Percentiles rank a stretch among this genome's conserved stretches.
Evolutionary conservation across 2,113 vertebrate species (phyloP).

Genomic region (Sinocyclocheilus grahami): DNA sequence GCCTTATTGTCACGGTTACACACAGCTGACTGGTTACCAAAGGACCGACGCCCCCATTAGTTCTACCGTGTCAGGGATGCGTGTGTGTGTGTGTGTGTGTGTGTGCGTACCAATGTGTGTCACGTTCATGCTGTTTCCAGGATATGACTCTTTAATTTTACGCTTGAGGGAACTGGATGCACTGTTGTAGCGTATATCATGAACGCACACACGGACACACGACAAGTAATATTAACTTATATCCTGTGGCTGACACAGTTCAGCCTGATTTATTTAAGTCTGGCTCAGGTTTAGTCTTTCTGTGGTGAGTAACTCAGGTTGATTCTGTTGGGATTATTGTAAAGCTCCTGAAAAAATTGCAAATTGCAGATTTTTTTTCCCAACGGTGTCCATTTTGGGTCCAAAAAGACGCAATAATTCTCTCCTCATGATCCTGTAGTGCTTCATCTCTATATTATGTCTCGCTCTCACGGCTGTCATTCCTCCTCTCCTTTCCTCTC

Average conservation of each 20-base stretch:
- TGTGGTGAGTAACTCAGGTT: neutral
- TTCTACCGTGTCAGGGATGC: constrained; percentile 37
- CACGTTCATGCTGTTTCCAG: constrained; percentile 35
- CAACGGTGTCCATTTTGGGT: constrained; percentile 4
- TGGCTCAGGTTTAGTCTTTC: constrained; percentile 26
- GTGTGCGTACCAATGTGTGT: constrained; percentile 24
- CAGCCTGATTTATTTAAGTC: constrained; percentile 37
- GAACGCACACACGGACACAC: constrained; percentile 24
- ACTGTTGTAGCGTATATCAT: constrained; percentile 27
- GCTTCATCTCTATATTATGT: constrained; percentile 33
- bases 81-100: constrained; percentile 12
- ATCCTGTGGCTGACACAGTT: constrained; percentile 17
- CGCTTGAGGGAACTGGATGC: constrained; percentile 44
- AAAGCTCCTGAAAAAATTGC: neutral
- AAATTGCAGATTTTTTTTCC: neutral
- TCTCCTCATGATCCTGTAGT: constrained; percentile 21
- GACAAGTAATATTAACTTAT: constrained; percentile 42
- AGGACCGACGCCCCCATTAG: constrained; percentile 45
- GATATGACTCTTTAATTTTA: constrained; percentile 56
- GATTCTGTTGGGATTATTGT: constrained; percentile 10
- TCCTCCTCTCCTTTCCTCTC: constrained; percentile 16
- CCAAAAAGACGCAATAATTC: neutral
- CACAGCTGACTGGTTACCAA: constrained; percentile 42
- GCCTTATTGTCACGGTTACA: constrained; percentile 39
- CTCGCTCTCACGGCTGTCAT: constrained; percentile 2